Conservation (phyloP, 2,888 invertebrate genomes). For the Hirtodrosophila cameraria region DNA sequence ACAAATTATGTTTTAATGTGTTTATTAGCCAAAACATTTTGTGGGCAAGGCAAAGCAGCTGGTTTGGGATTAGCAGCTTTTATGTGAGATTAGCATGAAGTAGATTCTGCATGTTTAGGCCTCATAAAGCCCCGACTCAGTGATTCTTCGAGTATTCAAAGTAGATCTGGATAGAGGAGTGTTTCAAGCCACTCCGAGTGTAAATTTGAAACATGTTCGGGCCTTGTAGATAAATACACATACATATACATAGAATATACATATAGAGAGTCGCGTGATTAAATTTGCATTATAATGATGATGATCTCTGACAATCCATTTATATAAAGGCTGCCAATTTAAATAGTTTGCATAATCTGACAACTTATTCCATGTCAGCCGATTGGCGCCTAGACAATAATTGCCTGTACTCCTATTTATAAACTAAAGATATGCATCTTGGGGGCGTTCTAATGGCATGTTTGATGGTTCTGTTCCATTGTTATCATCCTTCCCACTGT, state of each 20-base stretch:
- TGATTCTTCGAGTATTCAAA: constrained; percentile 42
- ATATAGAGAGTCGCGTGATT: constrained; percentile 23
- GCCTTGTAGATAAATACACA: constrained; percentile 46
- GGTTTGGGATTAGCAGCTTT: constrained; percentile 25
- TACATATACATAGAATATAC: background rate
- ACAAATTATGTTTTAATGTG: constrained; percentile 76
- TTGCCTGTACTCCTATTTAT: background rate
- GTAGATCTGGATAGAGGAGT: constrained; percentile 36
- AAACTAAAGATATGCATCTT: constrained; percentile 49
- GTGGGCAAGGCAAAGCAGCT: background rate
- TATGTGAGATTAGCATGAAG: constrained; percentile 35
- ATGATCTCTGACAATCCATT: constrained; percentile 26
- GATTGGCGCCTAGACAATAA: constrained; percentile 18
- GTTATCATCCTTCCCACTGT: constrained; percentile 1
- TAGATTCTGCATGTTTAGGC: constrained; percentile 49
- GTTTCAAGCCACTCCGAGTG: constrained; percentile 42
- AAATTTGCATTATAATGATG: constrained; percentile 21
- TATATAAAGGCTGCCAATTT: constrained; percentile 49
- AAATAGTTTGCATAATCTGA: constrained; percentile 61
- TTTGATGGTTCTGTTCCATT: constrained; percentile 47
- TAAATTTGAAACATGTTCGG: constrained; percentile 47
- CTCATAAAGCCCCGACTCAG: constrained; percentile 47
- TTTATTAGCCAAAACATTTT: constrained; percentile 61
- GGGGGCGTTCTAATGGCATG: constrained; percentile 75
- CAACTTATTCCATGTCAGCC: constrained; percentile 48